These are phyloP conservation scores for Ctenomys sociabilis DNA, from an alignment of 2,113 vertebrate species.

Conservation along the genomic window DNA sequence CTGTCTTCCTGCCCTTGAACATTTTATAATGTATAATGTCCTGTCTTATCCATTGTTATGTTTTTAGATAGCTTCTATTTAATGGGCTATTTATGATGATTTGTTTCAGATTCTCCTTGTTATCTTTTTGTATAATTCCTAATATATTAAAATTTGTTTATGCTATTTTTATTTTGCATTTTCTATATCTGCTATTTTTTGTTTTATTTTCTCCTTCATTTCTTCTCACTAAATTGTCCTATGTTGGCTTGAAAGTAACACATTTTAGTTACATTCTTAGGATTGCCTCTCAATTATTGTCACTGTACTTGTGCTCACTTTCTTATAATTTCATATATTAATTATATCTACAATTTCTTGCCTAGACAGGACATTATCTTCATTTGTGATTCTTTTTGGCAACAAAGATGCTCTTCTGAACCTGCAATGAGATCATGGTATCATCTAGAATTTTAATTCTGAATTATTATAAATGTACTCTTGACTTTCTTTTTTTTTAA, in stretches of 20 bases:
- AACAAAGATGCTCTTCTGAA: background rate
- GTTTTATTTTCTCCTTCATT: background rate
- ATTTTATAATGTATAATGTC: background rate
- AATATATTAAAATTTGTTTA: background rate
- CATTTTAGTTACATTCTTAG: background rate
- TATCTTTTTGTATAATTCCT: background rate
- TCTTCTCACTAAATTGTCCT: background rate
- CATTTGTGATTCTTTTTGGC: background rate
- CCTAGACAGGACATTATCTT: background rate
- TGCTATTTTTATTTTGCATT: background rate
- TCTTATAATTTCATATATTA: background rate
- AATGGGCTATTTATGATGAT: background rate
- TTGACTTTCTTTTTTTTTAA: background rate
- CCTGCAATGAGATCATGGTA: background rate
- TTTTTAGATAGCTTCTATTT: background rate
- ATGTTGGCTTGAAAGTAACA: background rate
- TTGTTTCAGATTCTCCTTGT: background rate
- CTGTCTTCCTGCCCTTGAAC: background rate
- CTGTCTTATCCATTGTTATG: background rate
- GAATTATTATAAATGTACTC: background rate
- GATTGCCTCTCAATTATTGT: background rate
- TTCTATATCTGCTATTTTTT: background rate
- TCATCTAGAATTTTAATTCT: background rate
- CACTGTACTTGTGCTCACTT: background rate
- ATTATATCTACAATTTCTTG: background rate